A percentile compares a stretch with the other conserved stretches of the same genome.
phyloP scores from a whole-genome alignment of 2,888 invertebrate species.

The Thecophora atra region DNA sequence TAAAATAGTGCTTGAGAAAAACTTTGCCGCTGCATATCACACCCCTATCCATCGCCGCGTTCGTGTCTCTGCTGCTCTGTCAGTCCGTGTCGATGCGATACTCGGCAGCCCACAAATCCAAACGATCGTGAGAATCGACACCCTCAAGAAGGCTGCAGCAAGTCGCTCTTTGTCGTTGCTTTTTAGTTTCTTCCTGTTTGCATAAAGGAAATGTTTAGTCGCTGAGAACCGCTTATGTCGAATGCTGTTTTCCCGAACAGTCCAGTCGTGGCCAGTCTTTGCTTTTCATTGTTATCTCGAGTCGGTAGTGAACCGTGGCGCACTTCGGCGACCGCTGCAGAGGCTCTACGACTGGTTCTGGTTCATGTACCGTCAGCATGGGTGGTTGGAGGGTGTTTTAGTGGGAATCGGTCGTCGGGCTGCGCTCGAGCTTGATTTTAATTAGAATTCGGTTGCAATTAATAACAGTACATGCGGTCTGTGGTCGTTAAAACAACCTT shows the following conservation, averaged over 20 bases:
- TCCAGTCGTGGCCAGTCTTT: slow-evolving; percentile 42
- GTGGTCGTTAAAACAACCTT: not conserved
- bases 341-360: slow-evolving; percentile 12
- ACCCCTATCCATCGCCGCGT: slow-evolving; percentile 26
- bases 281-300: slow-evolving; percentile 24
- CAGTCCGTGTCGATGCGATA: too few species aligned
- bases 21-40: slow-evolving; percentile 5
- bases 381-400: slow-evolving; percentile 10
- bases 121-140: slow-evolving; percentile 39
- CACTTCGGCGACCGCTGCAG: slow-evolving; percentile 1
- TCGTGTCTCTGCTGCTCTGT: not conserved
- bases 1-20: slow-evolving; percentile 48
- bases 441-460: not conserved
- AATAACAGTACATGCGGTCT: not conserved
- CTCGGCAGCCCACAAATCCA: not conserved
- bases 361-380: slow-evolving; percentile 4
- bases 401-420: not conserved
- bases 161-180: slow-evolving; percentile 18
- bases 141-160: slow-evolving; percentile 33
- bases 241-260: slow-evolving; percentile 7
- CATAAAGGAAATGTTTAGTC: slow-evolving; percentile 15
- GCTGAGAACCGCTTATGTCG: not conserved
- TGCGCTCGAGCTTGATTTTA: slow-evolving; percentile 8
- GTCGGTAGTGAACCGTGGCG: slow-evolving; percentile 16
- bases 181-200: slow-evolving; percentile 28